phyloP scores from a whole-genome alignment of 35 echinoderm and acorn worm species.

The Lytechinus pictus region DNA sequence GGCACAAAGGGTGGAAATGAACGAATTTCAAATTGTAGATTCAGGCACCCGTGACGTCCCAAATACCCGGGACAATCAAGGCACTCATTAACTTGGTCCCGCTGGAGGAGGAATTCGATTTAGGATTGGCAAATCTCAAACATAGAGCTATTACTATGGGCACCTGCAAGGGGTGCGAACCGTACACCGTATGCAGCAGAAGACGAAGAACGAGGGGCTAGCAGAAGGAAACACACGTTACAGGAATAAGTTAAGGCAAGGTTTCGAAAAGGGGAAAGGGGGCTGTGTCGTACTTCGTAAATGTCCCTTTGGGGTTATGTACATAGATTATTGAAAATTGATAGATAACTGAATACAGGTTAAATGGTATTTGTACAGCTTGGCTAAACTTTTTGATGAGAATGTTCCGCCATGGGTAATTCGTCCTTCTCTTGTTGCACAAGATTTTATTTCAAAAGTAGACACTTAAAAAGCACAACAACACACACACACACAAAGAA shows the following conservation, averaged over 20 bases:
- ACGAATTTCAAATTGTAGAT: background rate
- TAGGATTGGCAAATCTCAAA: background rate
- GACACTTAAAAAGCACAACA: too few relatives aligned
- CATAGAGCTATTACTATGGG: conserved; percentile 19
- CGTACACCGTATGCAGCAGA: background rate
- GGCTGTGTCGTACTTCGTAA: background rate
- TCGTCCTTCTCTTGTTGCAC: too few relatives aligned
- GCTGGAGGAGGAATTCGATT: conserved; percentile 27
- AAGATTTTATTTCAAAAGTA: too few relatives aligned
- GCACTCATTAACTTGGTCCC: conserved; percentile 19
- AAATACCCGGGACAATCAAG: conserved; percentile 34
- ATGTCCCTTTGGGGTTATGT: background rate
- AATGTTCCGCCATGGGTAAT: too few relatives aligned
- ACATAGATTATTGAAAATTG: background rate
- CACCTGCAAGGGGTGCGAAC: conserved; percentile 8
- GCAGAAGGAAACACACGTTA: background rate
- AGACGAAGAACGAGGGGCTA: background rate
- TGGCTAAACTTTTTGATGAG: background rate
- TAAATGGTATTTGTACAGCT: background rate
- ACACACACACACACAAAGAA: too few relatives aligned
- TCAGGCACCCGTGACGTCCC: background rate
- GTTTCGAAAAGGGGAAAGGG: background rate
- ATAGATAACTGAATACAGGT: background rate
- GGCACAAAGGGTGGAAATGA: background rate
- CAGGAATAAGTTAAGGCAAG: background rate